Base-by-base conservation (phyloP, 2,113 vertebrate species). In the Pseudorasbora parva region DNA sequence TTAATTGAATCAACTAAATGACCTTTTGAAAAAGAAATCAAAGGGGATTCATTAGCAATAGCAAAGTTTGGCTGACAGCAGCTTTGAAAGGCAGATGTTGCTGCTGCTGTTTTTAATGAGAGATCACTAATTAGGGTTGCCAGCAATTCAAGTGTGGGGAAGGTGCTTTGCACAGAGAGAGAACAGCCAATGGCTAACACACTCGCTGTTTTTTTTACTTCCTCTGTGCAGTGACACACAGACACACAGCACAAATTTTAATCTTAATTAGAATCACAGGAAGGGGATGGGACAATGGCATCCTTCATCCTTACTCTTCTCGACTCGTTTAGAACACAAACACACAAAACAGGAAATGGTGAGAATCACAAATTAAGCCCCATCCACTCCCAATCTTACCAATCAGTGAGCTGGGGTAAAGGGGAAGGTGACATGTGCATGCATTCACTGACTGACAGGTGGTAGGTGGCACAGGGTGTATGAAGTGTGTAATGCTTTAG, bases 41-140 rank as follows among this genome's bases (percentile, higher is more conserved):
- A 95, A 94, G 93, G 89, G 92, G 93, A 94, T 95, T 93, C 93
- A 94, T 95, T 94, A 95, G 94, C 93, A 94, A 94, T 93, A 93
- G 93, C 93, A 94, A 94, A 94, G 94, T 95, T 94, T 93, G 93
- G 88, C 92, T 94, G 94, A 94, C 94, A 94, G 91, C 90, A 92
- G 93, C 94, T 94, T 94, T 94, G 94, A 95, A 95, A 94, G 92
- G 93, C 93, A 94, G 93, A 95, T 94, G 93, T 92, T 93, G 92
- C 91, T 93, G 91, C 91, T 92, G 91, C 93, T 93, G 92, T 91
- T 93, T 93, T 92, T 95, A 95, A 95, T 94, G 93, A 95, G 93
- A 92, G 90, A 91, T 82, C 85, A 89, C 91, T 94, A 94, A 94
- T 95, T 94, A 94, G 92, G 92, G 90, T 82, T 92, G 92, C 91